phyloP scores from a whole-genome alignment of 2,888 invertebrate species.

The Drosophila robusta region DNA sequence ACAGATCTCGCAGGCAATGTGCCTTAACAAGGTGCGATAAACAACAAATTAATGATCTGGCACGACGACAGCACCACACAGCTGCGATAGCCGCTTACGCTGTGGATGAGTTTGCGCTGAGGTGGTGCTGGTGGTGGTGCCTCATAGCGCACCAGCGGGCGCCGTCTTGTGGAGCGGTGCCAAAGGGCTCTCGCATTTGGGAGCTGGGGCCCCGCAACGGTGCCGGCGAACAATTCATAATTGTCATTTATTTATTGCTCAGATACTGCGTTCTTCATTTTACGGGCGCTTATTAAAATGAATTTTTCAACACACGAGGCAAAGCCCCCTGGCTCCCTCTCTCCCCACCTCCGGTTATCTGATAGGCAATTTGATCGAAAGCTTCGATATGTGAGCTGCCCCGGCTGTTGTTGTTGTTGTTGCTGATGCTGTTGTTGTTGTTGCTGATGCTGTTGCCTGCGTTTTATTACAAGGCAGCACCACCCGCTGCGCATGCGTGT shows the following conservation, averaged over 20 bases:
- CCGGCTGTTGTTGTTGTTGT: neutral
- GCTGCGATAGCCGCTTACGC: slow-evolving; percentile 18
- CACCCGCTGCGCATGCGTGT: slow-evolving; percentile 75
- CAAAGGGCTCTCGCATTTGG: slow-evolving; percentile 35
- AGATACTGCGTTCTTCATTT: slow-evolving; percentile 79
- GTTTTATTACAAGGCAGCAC: slow-evolving; percentile 66
- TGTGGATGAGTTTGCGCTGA: neutral
- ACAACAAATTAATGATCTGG: slow-evolving; percentile 83
- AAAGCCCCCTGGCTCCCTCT: neutral
- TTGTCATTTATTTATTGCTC: slow-evolving; percentile 84
- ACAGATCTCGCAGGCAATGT: slow-evolving; percentile 57
- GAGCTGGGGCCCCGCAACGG: slow-evolving; percentile 8
- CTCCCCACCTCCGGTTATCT: slow-evolving; percentile 44
- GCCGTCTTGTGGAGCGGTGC: slow-evolving; percentile 43
- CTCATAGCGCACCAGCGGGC: slow-evolving; percentile 68
- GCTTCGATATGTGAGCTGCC: slow-evolving; percentile 75
- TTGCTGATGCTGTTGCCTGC: slow-evolving; percentile 3
- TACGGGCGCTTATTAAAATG: slow-evolving; percentile 84
- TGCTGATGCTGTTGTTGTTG: neutral
- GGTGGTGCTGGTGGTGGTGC: slow-evolving; percentile 4
- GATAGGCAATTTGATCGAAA: slow-evolving; percentile 84
- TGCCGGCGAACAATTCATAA: slow-evolving; percentile 82
- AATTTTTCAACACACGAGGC: slow-evolving; percentile 74
- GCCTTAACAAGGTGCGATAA: slow-evolving; percentile 85
- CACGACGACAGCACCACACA: slow-evolving; percentile 71